Evolutionary conservation across 1,140 invertebrate species (phyloP), one percentile per base, ranked within the genome.

Genomic region (Trichomalopsis sarcophagae): DNA sequence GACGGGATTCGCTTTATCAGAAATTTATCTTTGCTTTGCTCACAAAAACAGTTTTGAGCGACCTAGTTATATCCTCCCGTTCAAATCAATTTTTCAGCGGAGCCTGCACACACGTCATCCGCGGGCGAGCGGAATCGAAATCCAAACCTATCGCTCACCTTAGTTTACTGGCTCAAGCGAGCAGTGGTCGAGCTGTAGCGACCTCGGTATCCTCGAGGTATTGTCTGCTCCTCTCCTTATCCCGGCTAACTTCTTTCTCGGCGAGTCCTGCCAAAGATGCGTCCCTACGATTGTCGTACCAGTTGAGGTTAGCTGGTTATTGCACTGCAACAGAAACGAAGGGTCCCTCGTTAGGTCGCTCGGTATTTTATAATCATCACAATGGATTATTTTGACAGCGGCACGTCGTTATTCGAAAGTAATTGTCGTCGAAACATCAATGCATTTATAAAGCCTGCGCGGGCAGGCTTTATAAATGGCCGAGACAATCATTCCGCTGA

Each of bases 1-100:
- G 27, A 27, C 27, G 21, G 44, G 62, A 80, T 80, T 69, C 62
- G 62, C n/a, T 80, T 27, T 62, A 78, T 30, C 23, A 50, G 14
- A 55, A 21, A 78, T 33, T 62, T 68, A 69, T n/a, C 62, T 80
- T 80, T 69, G 2, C 40, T 66, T 11, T 23, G 4, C 7, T 80
- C 44, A 69, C 78, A 69, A 69, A 80, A 81, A 81, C 40, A 50
- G 11, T 81, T 81, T 81, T 81, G 73, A 50, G 30, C 21, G 80
- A 81, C 80, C 80, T 14, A 81, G 36, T 73, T 81, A 13, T 81
- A 13, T 81, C 17, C n/a, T 27, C 17, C 4, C 21, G 3, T 80
- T 55, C 6, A 44, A 79, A 44, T 79, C 23, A 79, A 79, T 79
- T 79, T 79, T 79, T 79, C 33, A 79, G 55, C 7, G 7, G 7